A percentile compares a stretch with the other conserved stretches of the same genome.
Conservation (phyloP, 2,888 invertebrate species). For the Polyommatus icarus region DNA sequence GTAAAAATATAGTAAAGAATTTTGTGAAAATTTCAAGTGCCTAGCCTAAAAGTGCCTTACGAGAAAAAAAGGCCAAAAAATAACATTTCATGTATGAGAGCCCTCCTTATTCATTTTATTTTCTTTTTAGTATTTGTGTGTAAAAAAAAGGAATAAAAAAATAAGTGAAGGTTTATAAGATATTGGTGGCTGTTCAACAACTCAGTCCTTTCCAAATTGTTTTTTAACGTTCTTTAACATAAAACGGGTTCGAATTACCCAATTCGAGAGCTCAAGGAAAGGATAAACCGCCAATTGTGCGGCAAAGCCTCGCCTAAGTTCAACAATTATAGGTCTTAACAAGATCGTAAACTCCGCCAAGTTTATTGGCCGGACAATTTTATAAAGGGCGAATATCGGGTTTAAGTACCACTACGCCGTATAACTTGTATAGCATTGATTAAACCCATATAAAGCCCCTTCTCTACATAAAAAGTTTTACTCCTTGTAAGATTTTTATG, state of each 20-base stretch:
- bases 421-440: constrained; percentile 9
- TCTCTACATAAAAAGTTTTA: background rate
- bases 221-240: background rate
- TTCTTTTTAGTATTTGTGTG: too few species aligned
- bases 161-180: too few species aligned
- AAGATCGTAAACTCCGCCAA: constrained; percentile 53
- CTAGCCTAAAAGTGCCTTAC: too few species aligned
- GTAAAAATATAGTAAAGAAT: too few species aligned
- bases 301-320: constrained; percentile 56
- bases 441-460: constrained; percentile 1
- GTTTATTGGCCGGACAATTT: constrained; percentile 51
- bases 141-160: too few species aligned
- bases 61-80: too few species aligned
- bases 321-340: constrained; percentile 61
- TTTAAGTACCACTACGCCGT: constrained; percentile 12
- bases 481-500: background rate
- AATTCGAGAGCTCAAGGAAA: constrained; percentile 37
- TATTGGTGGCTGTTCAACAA: too few species aligned
- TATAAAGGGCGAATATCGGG: constrained; percentile 50
- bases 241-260: constrained; percentile 37
- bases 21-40: too few species aligned
- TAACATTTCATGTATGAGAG: too few species aligned
- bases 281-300: constrained; percentile 49
- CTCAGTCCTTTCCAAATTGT: background rate
- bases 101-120: too few species aligned